Evolutionary conservation across 35 echinoderm and acorn worm species (phyloP), one percentile per base, ranked within the genome.

Genomic region (Nesometra sesokonis): DNA sequence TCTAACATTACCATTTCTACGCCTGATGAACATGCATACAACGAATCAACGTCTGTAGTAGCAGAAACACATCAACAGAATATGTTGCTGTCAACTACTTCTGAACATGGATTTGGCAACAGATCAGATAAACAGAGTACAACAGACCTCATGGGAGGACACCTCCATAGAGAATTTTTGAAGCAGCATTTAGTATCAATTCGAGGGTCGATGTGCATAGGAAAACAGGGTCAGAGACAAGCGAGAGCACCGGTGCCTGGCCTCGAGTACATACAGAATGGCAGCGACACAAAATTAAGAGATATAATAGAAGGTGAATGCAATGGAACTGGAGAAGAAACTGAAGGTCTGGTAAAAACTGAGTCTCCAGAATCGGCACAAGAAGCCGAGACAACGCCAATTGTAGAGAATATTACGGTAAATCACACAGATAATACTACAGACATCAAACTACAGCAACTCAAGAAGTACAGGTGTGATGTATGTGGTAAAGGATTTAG

Each of bases 401-500:
- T 27, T 67, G 52, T 27, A 67, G 52, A 43, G 52, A 27, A 67
- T 7, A 19, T 67, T 2, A 67, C 52, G 11, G 8, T 19, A 19
- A 67, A 67, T 67, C 11, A 67, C 9, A 43, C 38, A 7, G 21
- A 9, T 19, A 19, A 67, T 67, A 19, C 8, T 27, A 17, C 21
- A 11, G 52, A 67, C 52, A 67, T 7, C 39, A 99, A 99, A 81
- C 87, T 89, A 46, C 85, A 90, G 11, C 96, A 93, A 80, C 85
- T 88, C 11, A 89, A 89, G 79, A 99, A 99, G 47, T 99, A 99
- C 82, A 91, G 88, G 0, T 99, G 96, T 88, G 96, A 99, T 46
- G 86, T 99, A 0, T 99, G 96, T 82, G 93, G 93, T 0, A 99
- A 99, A 57, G 96, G 92, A 4, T 99, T 99, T 43, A 99, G 96